These are phyloP conservation scores for Atherinosoma microstoma DNA, from an alignment of 2,797 vertebrate genomes.

Conservation along the genomic window DNA sequence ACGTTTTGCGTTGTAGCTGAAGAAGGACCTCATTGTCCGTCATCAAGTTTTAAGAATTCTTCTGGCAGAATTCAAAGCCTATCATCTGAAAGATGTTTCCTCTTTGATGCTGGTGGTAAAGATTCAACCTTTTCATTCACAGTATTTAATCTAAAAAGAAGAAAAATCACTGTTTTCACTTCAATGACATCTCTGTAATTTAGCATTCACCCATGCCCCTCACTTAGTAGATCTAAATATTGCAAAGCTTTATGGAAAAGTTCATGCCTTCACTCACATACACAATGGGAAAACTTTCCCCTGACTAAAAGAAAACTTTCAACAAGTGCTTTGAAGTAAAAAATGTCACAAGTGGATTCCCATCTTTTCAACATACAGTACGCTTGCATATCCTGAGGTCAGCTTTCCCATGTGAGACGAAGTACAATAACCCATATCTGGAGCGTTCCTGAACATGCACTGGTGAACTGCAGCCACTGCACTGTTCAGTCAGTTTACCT, in stretches of 20 bases:
- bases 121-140: too few species aligned
- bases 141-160: too few species aligned
- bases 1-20: too few species aligned
- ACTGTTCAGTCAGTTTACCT: constrained; percentile 61
- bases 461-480: constrained; percentile 54
- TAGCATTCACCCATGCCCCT: neutral
- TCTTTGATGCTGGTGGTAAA: too few species aligned
- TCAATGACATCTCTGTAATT: too few species aligned
- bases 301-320: constrained; percentile 28
- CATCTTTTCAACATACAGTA: constrained; percentile 18
- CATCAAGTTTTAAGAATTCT: too few species aligned
- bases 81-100: too few species aligned
- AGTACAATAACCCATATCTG: constrained; percentile 53
- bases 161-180: too few species aligned
- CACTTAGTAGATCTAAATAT: neutral
- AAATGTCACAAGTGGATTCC: constrained; percentile 20
- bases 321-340: constrained; percentile 12
- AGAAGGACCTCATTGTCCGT: too few species aligned
- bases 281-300: neutral
- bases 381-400: constrained; percentile 32
- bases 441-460: constrained; percentile 41
- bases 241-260: neutral
- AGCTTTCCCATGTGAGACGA: constrained; percentile 47
- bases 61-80: too few species aligned
- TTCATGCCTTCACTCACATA: neutral